A percentile compares a stretch with the other conserved stretches of the same genome.
These are phyloP conservation scores for Tringa solitaria DNA, from an alignment of 2,113 vertebrate species.

Conservation along the genomic window DNA sequence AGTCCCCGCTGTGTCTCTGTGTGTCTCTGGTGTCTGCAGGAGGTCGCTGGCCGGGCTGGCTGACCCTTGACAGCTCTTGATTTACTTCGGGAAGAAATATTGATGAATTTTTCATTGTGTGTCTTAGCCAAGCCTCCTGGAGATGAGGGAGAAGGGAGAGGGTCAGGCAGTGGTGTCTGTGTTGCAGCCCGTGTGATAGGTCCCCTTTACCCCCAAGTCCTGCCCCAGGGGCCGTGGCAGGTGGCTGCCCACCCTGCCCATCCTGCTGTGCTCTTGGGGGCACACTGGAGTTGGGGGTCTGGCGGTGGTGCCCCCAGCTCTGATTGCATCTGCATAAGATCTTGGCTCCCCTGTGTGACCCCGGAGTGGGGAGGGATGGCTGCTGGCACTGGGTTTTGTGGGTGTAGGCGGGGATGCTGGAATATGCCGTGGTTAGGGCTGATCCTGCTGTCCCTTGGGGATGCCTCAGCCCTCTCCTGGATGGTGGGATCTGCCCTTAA, in stretches of 20 bases:
- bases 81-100: not conserved
- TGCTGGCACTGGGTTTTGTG: not conserved
- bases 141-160: not conserved
- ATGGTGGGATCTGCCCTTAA: not conserved
- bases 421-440: not conserved
- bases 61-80: not conserved
- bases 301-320: not conserved
- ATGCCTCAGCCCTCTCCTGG: not conserved
- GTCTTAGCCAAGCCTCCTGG: not conserved
- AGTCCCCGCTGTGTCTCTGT: accelerated
- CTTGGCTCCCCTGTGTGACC: accelerated
- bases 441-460: not conserved
- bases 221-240: not conserved
- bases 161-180: not conserved
- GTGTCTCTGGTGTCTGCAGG: not conserved
- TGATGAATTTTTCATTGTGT: not conserved
- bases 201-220: not conserved
- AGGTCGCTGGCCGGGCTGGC: not conserved
- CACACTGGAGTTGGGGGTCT: not conserved
- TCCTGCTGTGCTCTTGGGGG: not conserved
- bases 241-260: not conserved
- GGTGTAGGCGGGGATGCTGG: not conserved
- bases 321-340: not conserved
- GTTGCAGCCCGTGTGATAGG: not conserved
- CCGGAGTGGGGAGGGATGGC: not conserved